phyloP scores from a whole-genome alignment of 2,888 invertebrate genomes.

The Caenorhabditis sulstoni region DNA sequence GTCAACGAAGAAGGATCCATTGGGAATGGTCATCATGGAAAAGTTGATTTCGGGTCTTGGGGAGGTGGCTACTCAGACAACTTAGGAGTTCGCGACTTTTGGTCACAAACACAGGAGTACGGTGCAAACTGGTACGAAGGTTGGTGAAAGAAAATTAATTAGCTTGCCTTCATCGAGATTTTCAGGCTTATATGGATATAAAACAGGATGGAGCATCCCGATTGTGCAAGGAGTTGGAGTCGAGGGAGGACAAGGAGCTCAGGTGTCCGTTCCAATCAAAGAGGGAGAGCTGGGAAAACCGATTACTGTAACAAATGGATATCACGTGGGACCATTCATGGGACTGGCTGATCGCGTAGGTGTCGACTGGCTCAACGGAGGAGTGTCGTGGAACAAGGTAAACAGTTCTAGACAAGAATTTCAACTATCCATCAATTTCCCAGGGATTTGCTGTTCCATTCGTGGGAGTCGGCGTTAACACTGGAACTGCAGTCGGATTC shows the following conservation, averaged over 20 bases:
- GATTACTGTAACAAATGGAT: constrained; percentile 71
- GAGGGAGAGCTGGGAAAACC: constrained; percentile 75
- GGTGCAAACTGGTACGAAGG: constrained; percentile 77
- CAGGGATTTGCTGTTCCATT: constrained; percentile 74
- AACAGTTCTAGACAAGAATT: no score
- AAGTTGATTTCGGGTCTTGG: constrained; percentile 75
- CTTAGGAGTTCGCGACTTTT: constrained; percentile 73
- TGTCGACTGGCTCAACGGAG: constrained; percentile 77
- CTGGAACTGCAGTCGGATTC: constrained; percentile 73
- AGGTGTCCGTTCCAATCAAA: constrained; percentile 71
- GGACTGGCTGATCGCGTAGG: constrained; percentile 75
- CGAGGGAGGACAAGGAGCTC: constrained; percentile 72
- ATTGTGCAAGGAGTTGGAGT: constrained; percentile 72
- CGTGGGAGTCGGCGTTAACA: constrained; percentile 75
- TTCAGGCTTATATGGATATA: constrained; percentile 67
- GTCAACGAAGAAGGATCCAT: constrained; percentile 75
- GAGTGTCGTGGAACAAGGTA: constrained; percentile 70
- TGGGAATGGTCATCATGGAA: constrained; percentile 75
- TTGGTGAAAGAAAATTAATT: no score
- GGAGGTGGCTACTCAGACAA: constrained; percentile 76
- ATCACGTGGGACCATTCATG: constrained; percentile 75
- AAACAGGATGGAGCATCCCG: constrained; percentile 76
- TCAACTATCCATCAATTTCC: background rate
- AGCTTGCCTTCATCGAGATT: no score
- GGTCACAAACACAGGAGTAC: constrained; percentile 70